phyloP scores from a whole-genome alignment of 1,140 invertebrate species.

The Drosophila kepulauana region DNA sequence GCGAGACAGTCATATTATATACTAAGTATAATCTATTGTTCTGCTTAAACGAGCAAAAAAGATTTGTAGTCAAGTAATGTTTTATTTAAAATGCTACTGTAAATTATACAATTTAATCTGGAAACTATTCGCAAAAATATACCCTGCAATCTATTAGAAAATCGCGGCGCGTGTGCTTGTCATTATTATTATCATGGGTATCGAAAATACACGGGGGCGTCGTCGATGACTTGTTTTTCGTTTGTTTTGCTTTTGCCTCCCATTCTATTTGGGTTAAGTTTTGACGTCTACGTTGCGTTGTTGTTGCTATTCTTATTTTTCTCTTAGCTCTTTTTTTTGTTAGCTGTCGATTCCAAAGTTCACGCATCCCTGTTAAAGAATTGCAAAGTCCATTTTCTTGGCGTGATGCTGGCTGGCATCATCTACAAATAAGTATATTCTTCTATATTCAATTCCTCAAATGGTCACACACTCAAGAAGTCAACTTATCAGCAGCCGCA shows the following conservation, averaged over 20 bases:
- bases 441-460: constrained; percentile 20
- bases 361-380: constrained; percentile 9
- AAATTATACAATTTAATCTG: neutral
- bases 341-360: constrained; percentile 60
- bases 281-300: constrained; percentile 58
- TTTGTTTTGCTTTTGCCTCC: constrained; percentile 32
- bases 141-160: constrained; percentile 30
- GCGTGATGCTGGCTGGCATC: constrained; percentile 26
- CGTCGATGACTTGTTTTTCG: constrained; percentile 10
- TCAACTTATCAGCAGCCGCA: constrained; percentile 26
- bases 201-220: constrained; percentile 21
- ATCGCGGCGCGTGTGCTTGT: constrained; percentile 59
- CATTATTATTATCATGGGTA: constrained; percentile 59
- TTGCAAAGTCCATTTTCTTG: constrained; percentile 32
- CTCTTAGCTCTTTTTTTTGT: constrained; percentile 1
- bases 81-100: neutral
- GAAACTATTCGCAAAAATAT: constrained; percentile 16
- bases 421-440: neutral
- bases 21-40: neutral
- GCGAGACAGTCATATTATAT: neutral
- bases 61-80: neutral
- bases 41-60: neutral
- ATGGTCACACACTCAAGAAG: constrained; percentile 25
- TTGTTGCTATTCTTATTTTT: constrained; percentile 15
- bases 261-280: constrained; percentile 59